These are phyloP conservation scores for Tachysurus vachellii DNA, from an alignment of 2,113 vertebrate species.

Conservation along the genomic window DNA sequence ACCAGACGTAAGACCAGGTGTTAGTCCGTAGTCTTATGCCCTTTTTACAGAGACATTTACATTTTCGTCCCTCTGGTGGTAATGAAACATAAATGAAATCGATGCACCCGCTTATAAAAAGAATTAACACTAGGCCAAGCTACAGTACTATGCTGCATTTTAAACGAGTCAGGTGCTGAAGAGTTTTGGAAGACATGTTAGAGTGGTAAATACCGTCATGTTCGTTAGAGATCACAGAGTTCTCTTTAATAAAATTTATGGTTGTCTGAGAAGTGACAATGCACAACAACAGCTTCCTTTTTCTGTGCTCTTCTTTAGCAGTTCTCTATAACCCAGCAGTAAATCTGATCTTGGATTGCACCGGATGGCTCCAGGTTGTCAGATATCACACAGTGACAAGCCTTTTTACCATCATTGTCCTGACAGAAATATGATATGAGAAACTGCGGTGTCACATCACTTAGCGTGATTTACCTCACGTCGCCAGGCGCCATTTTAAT, in stretches of 20 bases:
- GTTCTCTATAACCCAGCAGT: slow-evolving; percentile 89
- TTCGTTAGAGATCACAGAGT: slow-evolving; percentile 92
- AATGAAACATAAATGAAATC: slow-evolving; percentile 43
- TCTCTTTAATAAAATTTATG: slow-evolving; percentile 91
- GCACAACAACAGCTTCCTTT: slow-evolving; percentile 91
- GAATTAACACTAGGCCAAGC: slow-evolving; percentile 29
- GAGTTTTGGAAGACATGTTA: slow-evolving; percentile 1
- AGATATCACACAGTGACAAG: slow-evolving; percentile 91
- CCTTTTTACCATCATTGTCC: slow-evolving; percentile 92
- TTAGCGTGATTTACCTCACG: slow-evolving; percentile 94
- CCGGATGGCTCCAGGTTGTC: slow-evolving; percentile 88
- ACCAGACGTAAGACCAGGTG: neutral
- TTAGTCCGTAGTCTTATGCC: neutral
- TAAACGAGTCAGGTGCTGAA: slow-evolving; percentile 75
- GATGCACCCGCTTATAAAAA: slow-evolving; percentile 56
- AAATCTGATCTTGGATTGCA: slow-evolving; percentile 80
- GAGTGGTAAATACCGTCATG: slow-evolving; percentile 90
- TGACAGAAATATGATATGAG: slow-evolving; percentile 97
- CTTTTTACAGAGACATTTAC: slow-evolving; percentile 30
- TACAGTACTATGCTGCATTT: neutral
- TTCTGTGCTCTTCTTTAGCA: slow-evolving; percentile 74
- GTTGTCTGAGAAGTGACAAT: slow-evolving; percentile 90
- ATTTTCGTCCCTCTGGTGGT: slow-evolving; percentile 38
- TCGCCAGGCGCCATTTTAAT: slow-evolving; percentile 91
- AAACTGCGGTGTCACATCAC: slow-evolving; percentile 96